These are phyloP conservation scores for Chloroclysta siterata DNA, from an alignment of 2,888 invertebrate species.

Conservation along the genomic window DNA sequence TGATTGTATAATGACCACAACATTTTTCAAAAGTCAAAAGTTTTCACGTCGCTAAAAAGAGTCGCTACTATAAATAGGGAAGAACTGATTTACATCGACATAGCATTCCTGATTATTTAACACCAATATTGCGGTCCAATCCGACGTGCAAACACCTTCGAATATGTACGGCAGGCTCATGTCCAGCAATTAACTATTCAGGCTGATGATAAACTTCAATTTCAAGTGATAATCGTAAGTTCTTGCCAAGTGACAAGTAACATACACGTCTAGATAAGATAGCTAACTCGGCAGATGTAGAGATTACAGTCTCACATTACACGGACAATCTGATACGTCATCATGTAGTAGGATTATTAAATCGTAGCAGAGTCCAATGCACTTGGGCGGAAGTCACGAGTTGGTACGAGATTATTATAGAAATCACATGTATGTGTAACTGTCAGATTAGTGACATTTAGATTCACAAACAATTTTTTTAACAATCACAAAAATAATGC, in stretches of 20 bases:
- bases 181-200: neutral
- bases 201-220: neutral
- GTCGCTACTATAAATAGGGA: too few species aligned
- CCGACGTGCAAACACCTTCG: too few species aligned
- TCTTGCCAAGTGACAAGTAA: conserved; percentile 18
- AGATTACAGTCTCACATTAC: conserved; percentile 27
- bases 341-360: conserved; percentile 16
- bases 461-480: neutral
- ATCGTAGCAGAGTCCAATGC: conserved; percentile 17
- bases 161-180: too few species aligned
- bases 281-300: conserved; percentile 17
- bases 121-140: too few species aligned
- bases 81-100: too few species aligned
- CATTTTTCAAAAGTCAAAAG: too few species aligned
- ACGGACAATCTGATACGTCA: conserved; percentile 25
- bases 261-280: conserved; percentile 18
- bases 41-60: too few species aligned
- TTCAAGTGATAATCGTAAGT: conserved; percentile 11
- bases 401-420: neutral
- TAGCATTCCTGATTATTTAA: too few species aligned
- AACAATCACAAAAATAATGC: neutral
- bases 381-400: conserved; percentile 10
- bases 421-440: neutral
- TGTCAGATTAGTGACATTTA: neutral
- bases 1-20: too few species aligned